These are phyloP conservation scores for Benitochromis conjunctus DNA, from an alignment of 2,113 vertebrate genomes.

Conservation along the genomic window DNA sequence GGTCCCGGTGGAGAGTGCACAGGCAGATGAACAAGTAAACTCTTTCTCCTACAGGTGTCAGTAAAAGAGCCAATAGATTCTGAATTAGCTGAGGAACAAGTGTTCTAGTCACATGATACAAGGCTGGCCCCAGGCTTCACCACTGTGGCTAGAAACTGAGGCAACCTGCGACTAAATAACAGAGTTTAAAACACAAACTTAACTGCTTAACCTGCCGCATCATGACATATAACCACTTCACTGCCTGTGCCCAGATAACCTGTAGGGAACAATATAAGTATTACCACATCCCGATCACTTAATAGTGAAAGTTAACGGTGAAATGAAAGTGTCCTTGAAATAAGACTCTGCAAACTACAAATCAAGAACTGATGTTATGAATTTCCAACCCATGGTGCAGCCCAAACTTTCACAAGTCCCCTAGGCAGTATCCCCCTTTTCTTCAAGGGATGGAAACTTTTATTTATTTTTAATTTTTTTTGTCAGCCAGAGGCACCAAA, in stretches of 20 bases:
- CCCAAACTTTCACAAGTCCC: background rate
- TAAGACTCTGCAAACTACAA: background rate
- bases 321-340: background rate
- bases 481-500: background rate
- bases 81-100: background rate
- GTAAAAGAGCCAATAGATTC: background rate
- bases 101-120: background rate
- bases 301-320: background rate
- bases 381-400: background rate
- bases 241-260: background rate
- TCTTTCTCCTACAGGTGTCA: background rate
- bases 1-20: fast-evolving
- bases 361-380: background rate
- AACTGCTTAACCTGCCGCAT: background rate
- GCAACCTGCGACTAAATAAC: background rate
- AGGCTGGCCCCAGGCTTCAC: background rate
- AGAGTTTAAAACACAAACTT: background rate
- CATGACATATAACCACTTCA: background rate
- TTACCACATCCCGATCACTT: background rate
- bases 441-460: background rate
- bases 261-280: background rate
- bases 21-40: background rate
- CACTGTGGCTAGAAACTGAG: background rate
- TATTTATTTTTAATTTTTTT: background rate
- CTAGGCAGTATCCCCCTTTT: background rate